Base-by-base conservation (phyloP, 1,140 invertebrate species). In the Pogonomyrmex californicus region DNA sequence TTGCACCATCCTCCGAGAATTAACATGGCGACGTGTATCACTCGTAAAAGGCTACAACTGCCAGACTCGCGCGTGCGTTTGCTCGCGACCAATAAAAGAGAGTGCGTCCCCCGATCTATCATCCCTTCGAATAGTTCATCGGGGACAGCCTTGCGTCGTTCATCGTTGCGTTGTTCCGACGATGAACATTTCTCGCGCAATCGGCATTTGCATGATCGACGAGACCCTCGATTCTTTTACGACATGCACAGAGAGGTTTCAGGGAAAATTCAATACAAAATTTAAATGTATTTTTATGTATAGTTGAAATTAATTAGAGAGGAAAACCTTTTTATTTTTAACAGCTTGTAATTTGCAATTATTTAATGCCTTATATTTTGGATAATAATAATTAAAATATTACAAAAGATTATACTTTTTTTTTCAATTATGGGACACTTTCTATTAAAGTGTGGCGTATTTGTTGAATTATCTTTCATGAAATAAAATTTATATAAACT, bases 81-180 rank as follows among this genome's bases (percentile, higher is more conserved):
- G 76, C 58, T 49, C 12, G 10, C 41, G 54, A 58, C 68, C 73
- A 91, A 90, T 90, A 91, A 90, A 86, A 78, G 70, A 75, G 87
- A 91, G 90, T 91, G 81, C 71, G 54, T 86, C 38, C n/a, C 17
- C 17, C 86, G 88, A 91, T 91, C 91, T 85, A 91, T 91, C 90
- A 90, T 90, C 54, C 49, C 36, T 65, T 90, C 49, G 49, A 85
- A 90, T 88, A 88, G 73, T 70, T 71, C 60, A 86, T 58, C 65
- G 33, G 70, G 63, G 62, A 85, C 33, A 17, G 38, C 9, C 30
- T 47, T 63, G 58, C 54, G 30, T 12, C 38, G 78, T 30, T n/a
- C 51, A n/a, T 63, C 60, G 44, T 49, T 49, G 60, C 17, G 36
- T 47, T 63, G 44, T 23, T 36, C 12, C 33, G 33, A 10, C 58